A percentile compares a stretch with the other conserved stretches of the same genome.
Evolutionary conservation across 2,797 vertebrate genomes (phyloP).

Genomic region (Enteromius fasciolatus): DNA sequence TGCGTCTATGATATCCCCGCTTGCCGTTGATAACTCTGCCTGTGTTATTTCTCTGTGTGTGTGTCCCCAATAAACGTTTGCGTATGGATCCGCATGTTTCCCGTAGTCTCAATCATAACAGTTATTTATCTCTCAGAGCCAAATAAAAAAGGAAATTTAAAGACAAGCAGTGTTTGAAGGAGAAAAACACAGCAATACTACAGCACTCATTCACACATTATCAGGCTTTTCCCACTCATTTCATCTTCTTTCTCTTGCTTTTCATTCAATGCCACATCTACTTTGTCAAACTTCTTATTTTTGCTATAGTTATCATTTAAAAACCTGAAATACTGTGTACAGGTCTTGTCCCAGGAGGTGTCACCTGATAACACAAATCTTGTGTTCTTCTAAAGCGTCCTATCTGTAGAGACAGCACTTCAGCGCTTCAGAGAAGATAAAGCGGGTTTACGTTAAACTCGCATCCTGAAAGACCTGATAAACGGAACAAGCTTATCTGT

Average conservation of each 20-base stretch:
- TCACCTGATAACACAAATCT: constrained; percentile 17
- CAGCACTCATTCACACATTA: neutral
- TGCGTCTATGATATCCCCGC: too few species aligned
- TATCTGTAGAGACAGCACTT: constrained; percentile 20
- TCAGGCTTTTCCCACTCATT: neutral
- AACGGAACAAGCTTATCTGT: constrained; percentile 31
- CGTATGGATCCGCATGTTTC: too few species aligned
- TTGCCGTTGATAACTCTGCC: too few species aligned
- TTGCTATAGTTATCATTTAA: constrained; percentile 15
- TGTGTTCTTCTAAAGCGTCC: constrained; percentile 9
- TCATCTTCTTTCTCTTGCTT: neutral
- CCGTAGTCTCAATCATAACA: too few species aligned
- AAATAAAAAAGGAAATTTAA: neutral
- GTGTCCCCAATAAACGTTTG: too few species aligned
- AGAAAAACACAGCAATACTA: constrained; percentile 8
- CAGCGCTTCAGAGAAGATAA: constrained; percentile 27
- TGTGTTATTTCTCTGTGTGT: too few species aligned
- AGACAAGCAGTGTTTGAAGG: neutral
- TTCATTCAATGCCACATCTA: neutral
- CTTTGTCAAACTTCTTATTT: neutral
- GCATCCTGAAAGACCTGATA: constrained; percentile 18
- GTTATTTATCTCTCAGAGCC: neutral
- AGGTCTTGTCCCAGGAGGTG: constrained; percentile 16
- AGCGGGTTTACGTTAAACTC: neutral
- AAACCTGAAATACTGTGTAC: neutral